phyloP scores from a whole-genome alignment of 2,113 vertebrate genomes.

The Plestiodon gilberti region DNA sequence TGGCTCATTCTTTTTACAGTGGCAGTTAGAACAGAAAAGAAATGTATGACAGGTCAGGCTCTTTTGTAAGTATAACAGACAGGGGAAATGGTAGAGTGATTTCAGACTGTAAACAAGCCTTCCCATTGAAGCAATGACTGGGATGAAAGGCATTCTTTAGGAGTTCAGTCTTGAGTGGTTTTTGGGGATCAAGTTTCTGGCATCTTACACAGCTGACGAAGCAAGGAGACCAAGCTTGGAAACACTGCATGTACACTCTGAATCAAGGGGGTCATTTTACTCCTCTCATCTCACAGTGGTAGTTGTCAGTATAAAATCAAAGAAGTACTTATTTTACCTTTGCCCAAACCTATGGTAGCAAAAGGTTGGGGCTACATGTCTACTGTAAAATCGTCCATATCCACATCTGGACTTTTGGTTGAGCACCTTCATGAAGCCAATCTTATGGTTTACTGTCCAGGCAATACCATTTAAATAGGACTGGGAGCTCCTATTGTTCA shows the following conservation, averaged over 20 bases:
- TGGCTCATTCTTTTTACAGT: background rate
- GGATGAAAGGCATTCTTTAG: constrained; percentile 28
- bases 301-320: background rate
- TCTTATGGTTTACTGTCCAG: background rate
- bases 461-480: background rate
- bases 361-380: accelerated
- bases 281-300: background rate
- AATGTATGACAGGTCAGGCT: constrained; percentile 12
- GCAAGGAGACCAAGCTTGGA: constrained; percentile 10
- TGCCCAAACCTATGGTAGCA: background rate
- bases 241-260: constrained; percentile 18
- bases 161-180: constrained; percentile 35
- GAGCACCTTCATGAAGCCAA: background rate
- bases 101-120: constrained; percentile 44
- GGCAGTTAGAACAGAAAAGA: constrained; percentile 34
- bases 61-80: constrained; percentile 34
- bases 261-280: background rate
- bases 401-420: background rate
- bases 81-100: constrained; percentile 46
- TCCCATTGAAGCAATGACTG: constrained; percentile 17
- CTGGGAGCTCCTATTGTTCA: background rate
- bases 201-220: constrained; percentile 4
- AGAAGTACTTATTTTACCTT: background rate
- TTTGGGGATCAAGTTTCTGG: constrained; percentile 44
- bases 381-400: background rate